These are phyloP conservation scores for Phenganax marumi DNA, from an alignment of 92 coral and sea anemone genomes.

Conservation along the genomic window DNA sequence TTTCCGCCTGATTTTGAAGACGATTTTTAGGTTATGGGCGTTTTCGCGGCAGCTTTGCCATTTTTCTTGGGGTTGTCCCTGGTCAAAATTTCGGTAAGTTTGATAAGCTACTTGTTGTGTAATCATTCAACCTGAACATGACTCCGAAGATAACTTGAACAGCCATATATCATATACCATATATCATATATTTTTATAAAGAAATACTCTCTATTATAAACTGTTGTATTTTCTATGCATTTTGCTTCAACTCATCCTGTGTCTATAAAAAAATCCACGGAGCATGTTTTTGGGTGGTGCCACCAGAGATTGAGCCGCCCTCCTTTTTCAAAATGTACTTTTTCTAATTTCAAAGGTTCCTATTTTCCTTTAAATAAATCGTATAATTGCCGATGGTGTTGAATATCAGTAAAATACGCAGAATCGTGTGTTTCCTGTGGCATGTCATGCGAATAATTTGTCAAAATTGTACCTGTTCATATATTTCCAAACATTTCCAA, in stretches of 20 bases:
- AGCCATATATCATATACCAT: background rate
- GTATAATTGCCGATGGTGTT: background rate
- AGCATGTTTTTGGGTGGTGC: background rate
- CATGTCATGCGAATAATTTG: conserved; percentile 43
- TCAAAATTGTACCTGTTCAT: conserved; percentile 24
- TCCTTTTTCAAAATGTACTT: background rate
- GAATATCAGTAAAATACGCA: background rate
- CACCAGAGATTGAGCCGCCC: background rate
- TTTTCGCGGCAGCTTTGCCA: conserved; percentile 91
- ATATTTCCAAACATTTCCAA: background rate
- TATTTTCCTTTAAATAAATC: background rate
- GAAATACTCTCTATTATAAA: background rate
- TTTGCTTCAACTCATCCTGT: background rate
- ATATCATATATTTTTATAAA: background rate
- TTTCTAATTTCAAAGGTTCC: background rate
- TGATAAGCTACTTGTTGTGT: conserved; percentile 12
- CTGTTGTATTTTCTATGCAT: background rate
- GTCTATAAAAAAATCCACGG: conserved; percentile 8
- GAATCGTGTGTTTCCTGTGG: conserved; percentile 10
- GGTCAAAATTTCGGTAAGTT: conserved; percentile 89
- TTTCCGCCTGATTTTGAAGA: conserved; percentile 70
- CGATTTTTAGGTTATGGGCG: conserved; percentile 95
- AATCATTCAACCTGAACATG: conserved; percentile 28
- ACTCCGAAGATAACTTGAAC: background rate
- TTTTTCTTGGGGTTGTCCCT: conserved; percentile 89